These are phyloP conservation scores for Tretioscincus oriximinensis DNA, from an alignment of 2,113 vertebrate species.

Conservation along the genomic window DNA sequence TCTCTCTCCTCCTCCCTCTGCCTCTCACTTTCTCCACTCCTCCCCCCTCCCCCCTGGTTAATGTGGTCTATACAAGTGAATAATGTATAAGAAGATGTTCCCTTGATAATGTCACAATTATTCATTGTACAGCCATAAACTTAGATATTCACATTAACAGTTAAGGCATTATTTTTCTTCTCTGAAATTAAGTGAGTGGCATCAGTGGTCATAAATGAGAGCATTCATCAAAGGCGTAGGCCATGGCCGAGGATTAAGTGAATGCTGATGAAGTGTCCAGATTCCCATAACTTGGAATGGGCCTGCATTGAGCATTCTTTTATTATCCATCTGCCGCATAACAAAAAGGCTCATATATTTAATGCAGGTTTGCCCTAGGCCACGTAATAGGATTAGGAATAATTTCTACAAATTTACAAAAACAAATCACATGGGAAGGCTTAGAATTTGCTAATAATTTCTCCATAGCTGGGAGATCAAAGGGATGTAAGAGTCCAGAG, in stretches of 20 bases:
- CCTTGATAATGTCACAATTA: conserved; percentile 89
- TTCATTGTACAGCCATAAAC: conserved; percentile 81
- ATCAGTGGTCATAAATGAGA: conserved; percentile 81
- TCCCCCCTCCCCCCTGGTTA: conserved; percentile 69
- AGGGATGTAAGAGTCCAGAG: conserved; percentile 83
- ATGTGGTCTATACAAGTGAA: conserved; percentile 83
- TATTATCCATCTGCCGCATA: conserved; percentile 85
- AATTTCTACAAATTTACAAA: conserved; percentile 99
- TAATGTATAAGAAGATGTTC: conserved; percentile 82
- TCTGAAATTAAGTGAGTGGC: conserved; percentile 82
- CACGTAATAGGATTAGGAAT: conserved; percentile 99
- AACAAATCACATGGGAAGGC: conserved; percentile 99
- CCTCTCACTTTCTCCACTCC: conserved; percentile 22
- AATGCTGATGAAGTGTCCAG: conserved; percentile 85
- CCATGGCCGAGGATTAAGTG: conserved; percentile 85
- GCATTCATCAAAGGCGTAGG: conserved; percentile 86
- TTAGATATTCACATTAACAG: conserved; percentile 81
- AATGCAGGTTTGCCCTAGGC: conserved; percentile 89
- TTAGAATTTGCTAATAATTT: conserved; percentile 99
- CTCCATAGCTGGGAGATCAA: conserved; percentile 98
- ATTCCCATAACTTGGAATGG: conserved; percentile 90
- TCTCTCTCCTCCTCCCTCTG: conserved; percentile 60
- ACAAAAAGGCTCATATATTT: conserved; percentile 94
- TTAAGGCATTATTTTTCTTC: conserved; percentile 80
- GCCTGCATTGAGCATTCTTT: conserved; percentile 85